These are phyloP conservation scores for Enteromius paludinosus DNA, from an alignment of 2,797 vertebrate genomes.

Conservation along the genomic window DNA sequence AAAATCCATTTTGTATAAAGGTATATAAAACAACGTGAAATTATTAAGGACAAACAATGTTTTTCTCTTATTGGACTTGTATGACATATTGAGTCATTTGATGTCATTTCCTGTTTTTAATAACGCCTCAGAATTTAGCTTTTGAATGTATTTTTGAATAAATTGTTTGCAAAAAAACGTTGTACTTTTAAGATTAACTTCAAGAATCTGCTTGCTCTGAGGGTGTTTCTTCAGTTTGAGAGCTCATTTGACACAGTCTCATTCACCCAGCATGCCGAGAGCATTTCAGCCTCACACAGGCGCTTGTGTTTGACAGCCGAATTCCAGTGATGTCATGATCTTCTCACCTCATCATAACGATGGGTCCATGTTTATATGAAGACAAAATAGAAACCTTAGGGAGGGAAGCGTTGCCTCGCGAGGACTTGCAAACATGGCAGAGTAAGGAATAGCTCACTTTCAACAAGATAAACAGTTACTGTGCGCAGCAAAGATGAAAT, in stretches of 20 bases:
- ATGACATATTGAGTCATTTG: background rate
- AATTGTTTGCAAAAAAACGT: background rate
- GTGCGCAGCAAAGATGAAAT: constrained; percentile 50
- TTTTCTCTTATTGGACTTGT: background rate
- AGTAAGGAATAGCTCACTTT: constrained; percentile 48
- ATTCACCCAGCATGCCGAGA: background rate
- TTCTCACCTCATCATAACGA: constrained; percentile 48
- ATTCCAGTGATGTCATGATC: constrained; percentile 38
- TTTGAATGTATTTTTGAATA: background rate
- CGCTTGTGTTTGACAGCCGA: constrained; percentile 34
- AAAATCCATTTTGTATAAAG: background rate
- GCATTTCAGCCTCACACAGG: constrained; percentile 12
- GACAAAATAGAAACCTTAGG: constrained; percentile 55
- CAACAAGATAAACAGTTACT: constrained; percentile 61
- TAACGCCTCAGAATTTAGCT: background rate
- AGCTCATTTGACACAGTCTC: background rate
- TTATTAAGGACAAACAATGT: background rate
- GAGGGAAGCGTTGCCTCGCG: constrained; percentile 42
- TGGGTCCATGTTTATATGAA: constrained; percentile 44
- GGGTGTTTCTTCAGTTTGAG: background rate
- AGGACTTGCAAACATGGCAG: constrained; percentile 48
- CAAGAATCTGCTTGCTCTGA: background rate
- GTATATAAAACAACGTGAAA: background rate
- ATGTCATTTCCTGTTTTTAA: background rate
- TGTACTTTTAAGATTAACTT: background rate